These are phyloP conservation scores for Netelia inedita DNA, from an alignment of 2,888 invertebrate species.

Conservation along the genomic window DNA sequence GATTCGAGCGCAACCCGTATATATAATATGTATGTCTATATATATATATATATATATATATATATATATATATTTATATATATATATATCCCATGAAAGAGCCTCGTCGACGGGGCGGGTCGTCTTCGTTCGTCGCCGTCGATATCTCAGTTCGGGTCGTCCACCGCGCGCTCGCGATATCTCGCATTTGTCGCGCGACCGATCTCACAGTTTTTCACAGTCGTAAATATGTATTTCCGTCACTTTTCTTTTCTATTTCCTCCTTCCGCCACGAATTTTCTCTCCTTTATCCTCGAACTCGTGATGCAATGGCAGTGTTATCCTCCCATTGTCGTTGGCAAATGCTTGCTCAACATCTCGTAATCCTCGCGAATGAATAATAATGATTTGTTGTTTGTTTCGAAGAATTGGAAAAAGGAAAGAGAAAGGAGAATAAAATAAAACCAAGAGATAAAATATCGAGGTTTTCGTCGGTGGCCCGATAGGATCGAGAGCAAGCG, in stretches of 20 bases:
- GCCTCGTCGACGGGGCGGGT: slow-evolving; percentile 67
- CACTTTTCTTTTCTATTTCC: slow-evolving; percentile 31
- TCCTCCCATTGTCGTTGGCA: slow-evolving; percentile 35
- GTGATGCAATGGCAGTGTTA: slow-evolving; percentile 52
- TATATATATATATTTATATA: neutral
- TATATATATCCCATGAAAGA: slow-evolving; percentile 13
- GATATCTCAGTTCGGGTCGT: slow-evolving; percentile 28
- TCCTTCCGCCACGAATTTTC: slow-evolving; percentile 3
- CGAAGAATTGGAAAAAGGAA: slow-evolving; percentile 19
- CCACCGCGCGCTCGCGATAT: neutral
- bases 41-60: neutral
- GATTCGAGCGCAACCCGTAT: slow-evolving; percentile 65
- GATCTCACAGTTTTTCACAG: neutral
- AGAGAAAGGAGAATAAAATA: neutral
- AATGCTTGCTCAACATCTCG: slow-evolving; percentile 29
- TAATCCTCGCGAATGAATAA: no score
- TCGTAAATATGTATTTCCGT: slow-evolving; percentile 40
- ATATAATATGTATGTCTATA: neutral
- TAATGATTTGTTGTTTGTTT: neutral
- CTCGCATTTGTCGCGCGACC: neutral
- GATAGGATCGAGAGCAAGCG: neutral
- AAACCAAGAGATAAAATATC: slow-evolving; percentile 21
- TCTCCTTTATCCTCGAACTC: slow-evolving; percentile 33
- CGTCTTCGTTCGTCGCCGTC: slow-evolving; percentile 24
- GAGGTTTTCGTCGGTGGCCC: slow-evolving; percentile 17